A percentile compares a stretch with the other conserved stretches of the same genome.
phyloP scores from a whole-genome alignment of 2,113 vertebrate species.

The Dromaius novaehollandiae region DNA sequence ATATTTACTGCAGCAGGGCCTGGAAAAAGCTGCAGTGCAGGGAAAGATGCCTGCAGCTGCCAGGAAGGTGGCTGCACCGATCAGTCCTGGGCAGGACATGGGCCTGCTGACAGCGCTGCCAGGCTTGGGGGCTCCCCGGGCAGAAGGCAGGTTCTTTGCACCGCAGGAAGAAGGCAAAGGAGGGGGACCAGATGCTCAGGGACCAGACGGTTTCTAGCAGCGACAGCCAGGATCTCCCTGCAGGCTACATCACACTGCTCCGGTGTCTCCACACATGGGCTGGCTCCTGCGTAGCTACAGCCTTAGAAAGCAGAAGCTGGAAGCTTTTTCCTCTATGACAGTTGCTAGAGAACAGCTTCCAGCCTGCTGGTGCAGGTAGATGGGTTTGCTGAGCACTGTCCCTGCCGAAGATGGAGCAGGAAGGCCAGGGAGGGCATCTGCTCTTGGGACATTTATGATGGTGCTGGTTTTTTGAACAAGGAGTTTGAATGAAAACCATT shows the following conservation, averaged over 20 bases:
- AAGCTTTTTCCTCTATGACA: neutral
- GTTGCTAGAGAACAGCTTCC: neutral
- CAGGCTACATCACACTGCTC: neutral
- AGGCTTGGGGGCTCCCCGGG: neutral
- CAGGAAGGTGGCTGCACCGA: neutral
- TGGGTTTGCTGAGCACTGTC: neutral
- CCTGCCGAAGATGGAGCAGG: neutral
- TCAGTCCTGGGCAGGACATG: neutral
- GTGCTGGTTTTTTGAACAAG: neutral
- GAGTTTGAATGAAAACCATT: neutral
- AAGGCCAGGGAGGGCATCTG: neutral
- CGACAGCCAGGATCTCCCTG: neutral
- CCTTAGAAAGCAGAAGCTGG: neutral
- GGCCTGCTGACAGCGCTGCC: neutral
- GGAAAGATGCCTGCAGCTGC: neutral
- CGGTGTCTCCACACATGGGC: neutral
- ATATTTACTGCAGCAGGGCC: neutral
- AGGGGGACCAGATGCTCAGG: neutral
- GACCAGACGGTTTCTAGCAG: neutral
- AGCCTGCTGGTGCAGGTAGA: neutral
- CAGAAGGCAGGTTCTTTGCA: neutral
- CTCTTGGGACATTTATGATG: neutral
- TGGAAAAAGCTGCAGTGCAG: neutral
- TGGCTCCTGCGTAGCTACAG: neutral
- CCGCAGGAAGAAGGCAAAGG: neutral